phyloP scores from a whole-genome alignment of 2,113 vertebrate genomes.

The Xenus cinereus region DNA sequence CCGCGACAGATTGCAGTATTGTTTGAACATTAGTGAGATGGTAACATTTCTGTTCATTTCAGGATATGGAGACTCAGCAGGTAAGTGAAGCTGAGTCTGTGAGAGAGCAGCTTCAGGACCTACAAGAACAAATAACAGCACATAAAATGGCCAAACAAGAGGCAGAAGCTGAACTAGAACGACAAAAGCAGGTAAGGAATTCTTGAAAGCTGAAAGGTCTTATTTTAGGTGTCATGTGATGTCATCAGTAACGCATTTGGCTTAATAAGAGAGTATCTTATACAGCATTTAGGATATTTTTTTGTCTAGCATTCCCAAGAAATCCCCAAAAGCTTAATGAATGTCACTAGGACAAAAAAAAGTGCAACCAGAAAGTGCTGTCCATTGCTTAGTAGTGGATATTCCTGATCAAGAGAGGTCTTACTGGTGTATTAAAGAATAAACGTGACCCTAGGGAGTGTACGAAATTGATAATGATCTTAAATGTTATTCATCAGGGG shows the following conservation, averaged over 20 bases:
- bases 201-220: background rate
- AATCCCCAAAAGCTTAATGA: background rate
- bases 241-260: background rate
- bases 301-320: background rate
- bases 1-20: background rate
- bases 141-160: conserved; percentile 86
- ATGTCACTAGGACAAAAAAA: background rate
- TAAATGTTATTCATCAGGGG: background rate
- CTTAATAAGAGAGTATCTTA: background rate
- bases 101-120: conserved; percentile 86
- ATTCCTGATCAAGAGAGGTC: background rate
- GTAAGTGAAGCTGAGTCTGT: conserved; percentile 86
- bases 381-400: background rate
- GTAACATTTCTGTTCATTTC: background rate
- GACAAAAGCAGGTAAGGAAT: conserved; percentile 87
- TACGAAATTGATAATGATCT: background rate
- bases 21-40: background rate
- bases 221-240: background rate
- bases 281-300: background rate
- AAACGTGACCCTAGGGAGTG: background rate
- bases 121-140: conserved; percentile 83
- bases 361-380: background rate
- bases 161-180: conserved; percentile 87
- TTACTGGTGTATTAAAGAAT: background rate
- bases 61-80: conserved; percentile 92